Conservation (phyloP, 2,888 invertebrate species). For the Papilio demoleus region DNA sequence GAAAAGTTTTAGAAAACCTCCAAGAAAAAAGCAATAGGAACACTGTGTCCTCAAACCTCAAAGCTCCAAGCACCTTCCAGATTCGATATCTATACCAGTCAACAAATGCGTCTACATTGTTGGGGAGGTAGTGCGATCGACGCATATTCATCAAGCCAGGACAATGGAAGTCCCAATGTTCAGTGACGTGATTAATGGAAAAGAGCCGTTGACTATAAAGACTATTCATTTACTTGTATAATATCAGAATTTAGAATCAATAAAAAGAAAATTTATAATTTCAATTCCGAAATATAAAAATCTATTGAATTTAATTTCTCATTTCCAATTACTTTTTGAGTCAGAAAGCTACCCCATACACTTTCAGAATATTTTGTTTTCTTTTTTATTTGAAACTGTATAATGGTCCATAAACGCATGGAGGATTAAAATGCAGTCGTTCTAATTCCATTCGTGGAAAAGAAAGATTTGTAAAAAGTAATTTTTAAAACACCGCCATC, state of each 20-base stretch:
- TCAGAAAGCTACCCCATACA: neutral
- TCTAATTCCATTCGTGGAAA: too few species aligned
- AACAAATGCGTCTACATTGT: conserved; percentile 14
- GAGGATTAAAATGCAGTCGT: too few species aligned
- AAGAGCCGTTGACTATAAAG: neutral
- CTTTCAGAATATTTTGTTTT: neutral
- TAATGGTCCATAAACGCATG: too few species aligned
- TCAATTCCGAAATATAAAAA: neutral
- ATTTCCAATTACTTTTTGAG: neutral
- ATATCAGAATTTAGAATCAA: neutral
- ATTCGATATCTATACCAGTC: neutral
- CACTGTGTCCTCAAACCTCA: too few species aligned
- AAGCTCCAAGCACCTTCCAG: too few species aligned
- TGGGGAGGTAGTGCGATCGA: conserved; percentile 40
- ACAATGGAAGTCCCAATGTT: conserved; percentile 40
- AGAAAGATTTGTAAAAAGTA: neutral
- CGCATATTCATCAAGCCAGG: conserved; percentile 44
- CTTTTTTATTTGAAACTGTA: too few species aligned
- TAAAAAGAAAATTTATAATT: neutral
- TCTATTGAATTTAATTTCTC: neutral
- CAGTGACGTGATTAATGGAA: conserved; percentile 48
- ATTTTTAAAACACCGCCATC: neutral
- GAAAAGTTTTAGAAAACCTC: too few species aligned
- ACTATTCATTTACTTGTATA: conserved; percentile 5
- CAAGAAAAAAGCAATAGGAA: too few species aligned